Evolutionary conservation across 2,888 invertebrate genomes (phyloP).

Genomic region (Platerodrilus igneus): DNA sequence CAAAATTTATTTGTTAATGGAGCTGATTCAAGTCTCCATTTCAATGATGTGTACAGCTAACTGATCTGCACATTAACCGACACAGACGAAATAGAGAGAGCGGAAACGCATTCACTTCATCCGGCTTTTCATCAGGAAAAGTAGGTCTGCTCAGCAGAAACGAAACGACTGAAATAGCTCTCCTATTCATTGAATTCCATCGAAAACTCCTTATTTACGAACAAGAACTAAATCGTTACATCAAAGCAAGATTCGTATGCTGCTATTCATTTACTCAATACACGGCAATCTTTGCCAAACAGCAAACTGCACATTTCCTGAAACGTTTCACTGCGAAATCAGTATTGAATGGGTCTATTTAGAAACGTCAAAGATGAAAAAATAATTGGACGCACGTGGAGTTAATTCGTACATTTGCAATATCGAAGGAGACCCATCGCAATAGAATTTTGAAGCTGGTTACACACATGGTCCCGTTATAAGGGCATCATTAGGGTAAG

Average conservation of each 20-base stretch:
- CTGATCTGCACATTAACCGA: neutral
- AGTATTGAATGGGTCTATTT: conserved; percentile 9
- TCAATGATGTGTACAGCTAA: too few species aligned
- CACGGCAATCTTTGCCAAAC: conserved; percentile 22
- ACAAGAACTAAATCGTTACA: conserved; percentile 17
- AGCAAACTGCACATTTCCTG: conserved; percentile 22
- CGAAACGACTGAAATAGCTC: too few species aligned
- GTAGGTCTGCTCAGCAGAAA: conserved; percentile 17
- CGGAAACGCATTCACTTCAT: conserved; percentile 18
- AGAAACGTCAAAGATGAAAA: too few species aligned
- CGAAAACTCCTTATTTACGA: conserved; percentile 21
- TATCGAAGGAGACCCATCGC: too few species aligned
- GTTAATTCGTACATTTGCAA: neutral
- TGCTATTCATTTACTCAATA: conserved; percentile 21
- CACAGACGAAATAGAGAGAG: conserved; percentile 7
- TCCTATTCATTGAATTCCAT: conserved; percentile 21
- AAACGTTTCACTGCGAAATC: too few species aligned
- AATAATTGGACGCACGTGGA: conserved; percentile 2
- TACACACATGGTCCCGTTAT: conserved; percentile 28
- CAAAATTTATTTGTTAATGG: too few species aligned
- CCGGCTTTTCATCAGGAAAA: conserved; percentile 13
- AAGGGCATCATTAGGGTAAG: conserved; percentile 29
- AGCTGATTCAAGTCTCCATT: too few species aligned
- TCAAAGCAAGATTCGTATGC: conserved; percentile 20
- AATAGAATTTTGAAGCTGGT: conserved; percentile 32